Evolutionary conservation across 2,797 vertebrate genomes (phyloP).

Genomic region (Sarcoramphus papa): DNA sequence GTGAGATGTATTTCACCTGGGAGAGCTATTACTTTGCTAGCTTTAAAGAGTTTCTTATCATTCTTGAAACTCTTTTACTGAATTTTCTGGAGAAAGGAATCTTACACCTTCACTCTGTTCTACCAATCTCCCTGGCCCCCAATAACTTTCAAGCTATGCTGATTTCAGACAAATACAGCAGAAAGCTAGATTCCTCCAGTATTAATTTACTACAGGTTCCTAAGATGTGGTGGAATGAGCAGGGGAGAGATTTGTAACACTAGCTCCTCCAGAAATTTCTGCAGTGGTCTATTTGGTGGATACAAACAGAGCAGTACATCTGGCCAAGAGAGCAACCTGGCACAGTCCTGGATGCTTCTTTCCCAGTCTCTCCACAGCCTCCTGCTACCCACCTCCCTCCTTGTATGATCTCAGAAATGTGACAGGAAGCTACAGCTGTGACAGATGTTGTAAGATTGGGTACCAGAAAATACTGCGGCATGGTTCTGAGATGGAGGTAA

Average conservation of each 20-base stretch:
- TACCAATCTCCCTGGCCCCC: not conserved
- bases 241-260: not conserved
- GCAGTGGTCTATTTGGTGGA: not conserved
- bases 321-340: fast-evolving
- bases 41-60: not conserved
- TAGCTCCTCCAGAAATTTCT: not conserved
- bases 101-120: not conserved
- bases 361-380: not conserved
- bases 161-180: not conserved
- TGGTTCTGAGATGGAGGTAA: not conserved
- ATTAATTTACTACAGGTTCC: not conserved
- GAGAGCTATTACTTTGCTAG: not conserved
- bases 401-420: not conserved
- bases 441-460: not conserved
- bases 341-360: not conserved
- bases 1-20: not conserved
- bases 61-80: not conserved
- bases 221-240: not conserved
- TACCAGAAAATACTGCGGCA: not conserved
- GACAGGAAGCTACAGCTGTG: not conserved
- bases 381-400: not conserved
- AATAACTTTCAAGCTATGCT: not conserved
- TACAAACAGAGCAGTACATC: fast-evolving
- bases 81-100: not conserved
- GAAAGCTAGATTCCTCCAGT: not conserved